Base-by-base conservation (phyloP, 1,140 invertebrate genomes). In the Trigoniulus corallinus region DNA sequence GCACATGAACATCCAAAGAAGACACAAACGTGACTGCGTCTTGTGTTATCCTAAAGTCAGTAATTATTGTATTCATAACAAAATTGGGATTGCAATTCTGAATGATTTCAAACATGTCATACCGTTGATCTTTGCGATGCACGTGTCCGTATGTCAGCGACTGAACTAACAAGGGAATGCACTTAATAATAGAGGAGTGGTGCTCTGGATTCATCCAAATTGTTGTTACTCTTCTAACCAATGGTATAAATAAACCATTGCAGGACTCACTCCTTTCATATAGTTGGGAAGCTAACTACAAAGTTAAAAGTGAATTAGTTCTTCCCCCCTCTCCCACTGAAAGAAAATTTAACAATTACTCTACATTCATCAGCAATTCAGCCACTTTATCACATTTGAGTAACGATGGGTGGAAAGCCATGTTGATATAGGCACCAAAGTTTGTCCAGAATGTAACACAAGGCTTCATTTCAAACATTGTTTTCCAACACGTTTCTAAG, bases 101-200 rank as follows among this genome's bases (percentile, higher is more conserved):
- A n/a, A n/a, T n/a, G n/a, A n/a, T n/a, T n/a, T n/a, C n/a, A n/a
- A n/a, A n/a, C n/a, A n/a, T n/a, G n/a, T 7, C 29, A 1, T 26
- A 61, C 60, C 57, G 61, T 44, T 60, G 55, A 51, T 63, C 61
- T 58, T 53, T 57, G 45, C 58, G 52, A 50, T 51, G 52, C 27
- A 45, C 47, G 23, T 29, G 57, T 53, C 50, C 52, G 55, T 22
- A 58, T 13, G 44, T 56, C 21, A 50, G 52, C 43, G 42, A 48
- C 12, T 4, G 51, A 37, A 20, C 47, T 47, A 43, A 15, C 29
- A 34, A 15, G 53, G n/a, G 21, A 29, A 23, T 3, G 42, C 21
- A 1, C 48, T 26, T 27, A 53, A 43, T 13, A 18, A 2, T 12
- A 49, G 34, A 10, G 23, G 46, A 1, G 21, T n/a, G 25, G 44